These are phyloP conservation scores for Lumbricus terrestris DNA, from an alignment of 2,888 invertebrate species.

Conservation along the genomic window DNA sequence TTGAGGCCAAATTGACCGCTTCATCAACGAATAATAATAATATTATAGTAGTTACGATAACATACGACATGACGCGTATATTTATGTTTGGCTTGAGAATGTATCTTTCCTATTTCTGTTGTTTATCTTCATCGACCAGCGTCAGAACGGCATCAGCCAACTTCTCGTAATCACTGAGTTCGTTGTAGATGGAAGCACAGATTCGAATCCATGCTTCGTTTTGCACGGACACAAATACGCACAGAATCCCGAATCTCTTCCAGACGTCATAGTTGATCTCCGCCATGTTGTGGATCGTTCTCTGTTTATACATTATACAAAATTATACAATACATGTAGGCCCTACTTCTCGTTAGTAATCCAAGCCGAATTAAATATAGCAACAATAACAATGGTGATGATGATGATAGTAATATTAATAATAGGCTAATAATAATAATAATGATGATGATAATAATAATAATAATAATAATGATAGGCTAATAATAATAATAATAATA, in stretches of 20 bases:
- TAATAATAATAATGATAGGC: no score
- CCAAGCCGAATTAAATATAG: neutral
- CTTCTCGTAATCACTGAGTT: constrained; percentile 44
- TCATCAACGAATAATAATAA: no score
- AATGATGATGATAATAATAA: no score
- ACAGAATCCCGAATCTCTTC: constrained; percentile 32
- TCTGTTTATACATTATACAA: neutral
- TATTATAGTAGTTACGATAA: no score
- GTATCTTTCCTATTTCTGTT: neutral
- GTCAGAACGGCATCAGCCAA: constrained; percentile 43
- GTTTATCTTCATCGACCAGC: constrained; percentile 17
- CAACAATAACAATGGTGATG: no score
- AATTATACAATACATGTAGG: neutral
- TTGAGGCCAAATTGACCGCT: no score
- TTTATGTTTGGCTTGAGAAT: neutral
- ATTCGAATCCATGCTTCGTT: constrained; percentile 47
- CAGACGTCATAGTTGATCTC: constrained; percentile 32
- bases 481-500: no score
- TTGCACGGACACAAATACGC: constrained; percentile 33
- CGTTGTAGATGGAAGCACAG: constrained; percentile 51
- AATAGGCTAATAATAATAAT: no score
- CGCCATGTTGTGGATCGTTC: constrained; percentile 19
- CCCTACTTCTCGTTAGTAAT: no score
- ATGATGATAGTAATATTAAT: no score
- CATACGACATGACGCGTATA: no score